A percentile compares a stretch with the other conserved stretches of the same genome.
Conservation (phyloP, 2,113 vertebrate species). For the Oreocharis arfaki region DNA sequence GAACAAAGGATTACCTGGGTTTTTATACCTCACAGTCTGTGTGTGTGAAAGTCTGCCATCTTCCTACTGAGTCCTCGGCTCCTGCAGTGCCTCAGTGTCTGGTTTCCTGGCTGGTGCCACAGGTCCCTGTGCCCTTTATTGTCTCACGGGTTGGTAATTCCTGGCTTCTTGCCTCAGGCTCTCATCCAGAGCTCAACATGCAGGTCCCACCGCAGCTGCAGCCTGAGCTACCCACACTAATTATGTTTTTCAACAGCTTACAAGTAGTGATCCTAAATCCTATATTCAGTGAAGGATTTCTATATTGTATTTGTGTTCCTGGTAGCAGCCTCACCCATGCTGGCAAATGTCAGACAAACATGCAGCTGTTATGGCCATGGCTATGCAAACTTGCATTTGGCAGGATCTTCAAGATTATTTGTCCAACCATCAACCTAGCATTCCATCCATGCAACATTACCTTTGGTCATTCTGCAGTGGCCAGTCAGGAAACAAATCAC, state of each 20-base stretch:
- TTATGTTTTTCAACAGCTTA: neutral
- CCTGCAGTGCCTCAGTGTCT: neutral
- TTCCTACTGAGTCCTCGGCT: neutral
- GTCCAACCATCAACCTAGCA: too few relatives aligned
- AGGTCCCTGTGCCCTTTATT: neutral
- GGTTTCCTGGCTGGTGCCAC: neutral
- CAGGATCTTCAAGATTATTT: neutral
- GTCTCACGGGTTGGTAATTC: neutral
- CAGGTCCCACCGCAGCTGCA: neutral
- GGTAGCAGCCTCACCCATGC: neutral
- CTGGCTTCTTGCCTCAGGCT: fast-evolving
- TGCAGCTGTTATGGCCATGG: neutral
- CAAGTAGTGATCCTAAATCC: neutral
- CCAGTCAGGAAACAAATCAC: neutral
- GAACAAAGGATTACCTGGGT: neutral
- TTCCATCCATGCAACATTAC: neutral
- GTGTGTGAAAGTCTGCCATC: neutral
- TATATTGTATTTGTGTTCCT: neutral
- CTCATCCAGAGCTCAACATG: neutral
- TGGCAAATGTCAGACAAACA: neutral
- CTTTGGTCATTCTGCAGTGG: neutral
- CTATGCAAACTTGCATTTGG: neutral
- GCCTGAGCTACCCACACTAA: fast-evolving
- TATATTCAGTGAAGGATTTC: neutral
- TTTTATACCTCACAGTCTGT: neutral